Base-by-base conservation (phyloP, 2,888 invertebrate species). In the Erebia aethiops region DNA sequence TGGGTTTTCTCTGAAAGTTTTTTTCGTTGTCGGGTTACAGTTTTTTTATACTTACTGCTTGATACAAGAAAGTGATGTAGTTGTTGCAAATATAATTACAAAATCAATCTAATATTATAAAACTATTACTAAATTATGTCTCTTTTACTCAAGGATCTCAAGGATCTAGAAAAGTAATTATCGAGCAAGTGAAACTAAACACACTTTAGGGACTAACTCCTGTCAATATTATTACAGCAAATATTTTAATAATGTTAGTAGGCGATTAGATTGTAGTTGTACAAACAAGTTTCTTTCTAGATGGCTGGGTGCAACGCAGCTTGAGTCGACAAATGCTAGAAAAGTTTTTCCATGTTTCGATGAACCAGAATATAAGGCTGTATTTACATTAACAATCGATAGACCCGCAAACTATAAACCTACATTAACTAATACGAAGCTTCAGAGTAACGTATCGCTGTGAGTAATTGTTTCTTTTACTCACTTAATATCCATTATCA, bases 261-360 rank as follows among this genome's bases (percentile, higher is more conserved):
- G n/a, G 51, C n/a, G n/a, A 1, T 8, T 16, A 52, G 8, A 9
- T 54, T 16, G 18, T 18, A 57, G 14, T 14, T 26, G 1, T 57
- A 10, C 21, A 57, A 57, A 21, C 1, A 43, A 16, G 8, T 21
- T n/a, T 46, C 21, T 52, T 88, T 87, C 63, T 80, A 95, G 95
- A 90, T 95, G 94, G 94, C 80, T 95, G 21, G 96, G 95, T 11
- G 94, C 96, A 11, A 97, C 96, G 0, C 96, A 97, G 83, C 95
- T 97, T 84, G 94, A 96, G 85, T 91, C 96, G 0, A 94, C 95
- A 14, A 91, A 95, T 80, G 96, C 97, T 3, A 94, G 97, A 70
- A 94, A 95, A 79, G 97, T 95, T 14, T 97, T 97, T 82, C 97
- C 97, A 1, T 95, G 96, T 78, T 97, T 97, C 77, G 97, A 97